Base-by-base conservation (phyloP, 2,797 vertebrate species). In the Anableps anableps region DNA sequence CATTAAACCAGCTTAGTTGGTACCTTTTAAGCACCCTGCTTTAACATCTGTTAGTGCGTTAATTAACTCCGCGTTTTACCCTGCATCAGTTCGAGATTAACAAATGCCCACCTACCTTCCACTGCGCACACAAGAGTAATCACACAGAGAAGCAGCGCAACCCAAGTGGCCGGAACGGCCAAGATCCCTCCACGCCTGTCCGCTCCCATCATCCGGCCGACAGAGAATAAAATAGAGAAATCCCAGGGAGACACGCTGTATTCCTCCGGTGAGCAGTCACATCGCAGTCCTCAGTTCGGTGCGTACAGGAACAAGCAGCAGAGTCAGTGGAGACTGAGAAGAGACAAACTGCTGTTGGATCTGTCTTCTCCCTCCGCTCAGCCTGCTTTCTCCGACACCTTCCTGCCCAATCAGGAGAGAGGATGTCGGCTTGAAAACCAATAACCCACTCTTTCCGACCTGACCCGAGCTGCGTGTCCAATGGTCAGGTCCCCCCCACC, bases 371-470 rank as follows among this genome's bases (percentile, higher is more conserved):
- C 66, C 82, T 76, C 58, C 66, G 41, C 77, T 68, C 83, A 41
- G 50, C 50, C 71, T 62, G 78, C 34, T 78, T 76, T 45, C 76
- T 74, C 88, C 86, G 86, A 80, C 95, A 92, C 92, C 90, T 93
- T 74, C 48, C 88, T 58, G 79, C 80, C 95, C 95, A 95, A 96
- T 96, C 94, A 92, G 91, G 83, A 88, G 83, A 53, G 72, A 92
- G 92, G 11, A 86, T 55, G 80, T 84, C 82, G 60, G 81, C 82
- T 92, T 86, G 82, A 89, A 91, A 94, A 92, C 93, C 95, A 95
- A 95, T 94, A 94, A 94, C 87, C 91, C 92, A 86, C 84, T 83
- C 79, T 68, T 80, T 77, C 86, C 83, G 88, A 89, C 88, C 93
- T 94, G 93, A 92, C 88, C 92, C 81, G 55, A n/a, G 79, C 85